A percentile compares a stretch with the other conserved stretches of the same genome.
Conservation (phyloP, 1,140 invertebrate species). For the Zaprionus ghesquierei region DNA sequence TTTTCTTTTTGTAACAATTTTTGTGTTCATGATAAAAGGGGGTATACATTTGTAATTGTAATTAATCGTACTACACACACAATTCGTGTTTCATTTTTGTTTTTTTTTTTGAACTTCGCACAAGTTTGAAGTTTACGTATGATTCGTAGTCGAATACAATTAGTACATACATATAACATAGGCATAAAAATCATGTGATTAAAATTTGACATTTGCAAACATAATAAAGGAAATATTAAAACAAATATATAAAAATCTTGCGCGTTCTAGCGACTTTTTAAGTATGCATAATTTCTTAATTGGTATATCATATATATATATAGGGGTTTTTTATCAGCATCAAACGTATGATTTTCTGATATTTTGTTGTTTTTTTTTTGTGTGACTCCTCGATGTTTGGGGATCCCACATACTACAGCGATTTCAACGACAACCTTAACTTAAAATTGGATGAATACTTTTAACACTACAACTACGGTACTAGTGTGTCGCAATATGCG, state of each 20-base stretch:
- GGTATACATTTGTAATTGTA: constrained; percentile 31
- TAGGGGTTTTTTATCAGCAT: constrained; percentile 19
- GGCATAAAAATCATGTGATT: constrained; percentile 40
- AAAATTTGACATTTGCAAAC: constrained; percentile 58
- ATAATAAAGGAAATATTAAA: constrained; percentile 51
- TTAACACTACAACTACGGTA: constrained; percentile 31
- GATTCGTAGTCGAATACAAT: constrained; percentile 44
- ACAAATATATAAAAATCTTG: constrained; percentile 31
- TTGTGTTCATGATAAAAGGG: constrained; percentile 36
- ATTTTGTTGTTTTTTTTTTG: background rate
- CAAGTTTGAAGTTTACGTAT: background rate
- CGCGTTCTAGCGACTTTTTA: constrained; percentile 19
- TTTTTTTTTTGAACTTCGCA: background rate
- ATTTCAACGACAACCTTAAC: constrained; percentile 59
- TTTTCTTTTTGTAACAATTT: constrained; percentile 50
- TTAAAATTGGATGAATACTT: constrained; percentile 52
- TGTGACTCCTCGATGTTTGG: constrained; percentile 7
- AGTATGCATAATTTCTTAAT: constrained; percentile 28
- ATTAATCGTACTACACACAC: background rate
- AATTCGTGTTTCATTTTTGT: background rate
- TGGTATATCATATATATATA: background rate
- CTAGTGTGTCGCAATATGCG: constrained; percentile 58
- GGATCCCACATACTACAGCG: constrained; percentile 33
- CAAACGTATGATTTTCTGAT: constrained; percentile 4
- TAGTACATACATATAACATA: constrained; percentile 50